Evolutionary conservation across 2,888 invertebrate species (phyloP), one percentile per base, ranked within the genome.

Genomic region (Clusia tigrina): DNA sequence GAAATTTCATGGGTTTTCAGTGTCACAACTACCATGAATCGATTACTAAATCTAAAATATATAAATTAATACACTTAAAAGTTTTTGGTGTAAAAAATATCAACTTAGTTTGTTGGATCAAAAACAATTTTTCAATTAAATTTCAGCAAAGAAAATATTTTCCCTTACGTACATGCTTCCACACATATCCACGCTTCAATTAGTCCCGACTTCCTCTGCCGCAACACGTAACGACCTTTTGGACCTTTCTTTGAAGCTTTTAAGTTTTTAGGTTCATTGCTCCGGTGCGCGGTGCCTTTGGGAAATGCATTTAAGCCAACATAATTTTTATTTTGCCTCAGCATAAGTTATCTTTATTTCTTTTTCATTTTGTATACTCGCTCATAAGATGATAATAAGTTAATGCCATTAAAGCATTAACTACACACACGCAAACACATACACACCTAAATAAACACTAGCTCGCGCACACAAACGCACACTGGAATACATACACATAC

Each of bases 241-340:
- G 20, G 12, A 55, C 20, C 32, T 37, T 55, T 52, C 18, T 17
- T 0, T 17, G 37, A n/a, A 15, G 6, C 6, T 9, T 32, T 5
- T 32, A 32, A 9, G 32, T 32, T 5, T 32, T 32, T 32, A 12
- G 32, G 32, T 32, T 32, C 32, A 12, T 32, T 32, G 32, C 5
- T 9, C 32, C 12, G 5, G 5, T n/a, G n/a, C n/a, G n/a, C n/a
- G 6, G 42, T 42, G n/a, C n/a, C 1, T 54, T 6, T 25, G 15
- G 5, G 24, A 20, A 53, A 53, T 53, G 57, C 53, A 26, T 57
- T 62, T 53, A 18, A 52, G 56, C 42, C 32, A 57, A 54, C 42
- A 42, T n/a, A 42, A 42, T 42, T 42, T 42, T n/a, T 3, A 42
- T 17, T 42, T 42, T 42, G 42, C n/a, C 42, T 42, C n/a, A 42